Percentiles rank a stretch among this genome's conserved stretches.
These are phyloP conservation scores for Drosophila siamana DNA, from an alignment of 2,888 invertebrate genomes.

Conservation along the genomic window DNA sequence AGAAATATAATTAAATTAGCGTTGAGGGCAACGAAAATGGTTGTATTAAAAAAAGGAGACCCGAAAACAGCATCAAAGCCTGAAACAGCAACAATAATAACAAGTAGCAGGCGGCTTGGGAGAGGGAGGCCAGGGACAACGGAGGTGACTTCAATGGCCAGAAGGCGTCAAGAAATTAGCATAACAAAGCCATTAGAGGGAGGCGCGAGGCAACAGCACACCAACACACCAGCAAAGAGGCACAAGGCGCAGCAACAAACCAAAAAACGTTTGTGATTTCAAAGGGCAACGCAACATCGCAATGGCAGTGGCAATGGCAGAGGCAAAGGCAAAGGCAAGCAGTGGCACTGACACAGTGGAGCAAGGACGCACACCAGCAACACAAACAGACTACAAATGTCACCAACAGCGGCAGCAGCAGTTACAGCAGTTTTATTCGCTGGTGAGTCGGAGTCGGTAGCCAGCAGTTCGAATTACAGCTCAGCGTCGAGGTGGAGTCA, in stretches of 20 bases:
- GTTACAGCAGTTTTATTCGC: constrained; percentile 33
- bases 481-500: neutral
- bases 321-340: constrained; percentile 28
- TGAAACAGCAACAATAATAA: constrained; percentile 33
- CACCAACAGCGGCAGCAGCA: constrained; percentile 40
- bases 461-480: constrained; percentile 5
- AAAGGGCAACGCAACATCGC: constrained; percentile 50
- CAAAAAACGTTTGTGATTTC: constrained; percentile 64
- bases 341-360: constrained; percentile 57
- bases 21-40: constrained; percentile 42
- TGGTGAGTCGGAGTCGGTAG: constrained; percentile 26
- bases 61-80: constrained; percentile 48
- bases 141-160: constrained; percentile 60
- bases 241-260: constrained; percentile 13
- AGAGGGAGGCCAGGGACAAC: constrained; percentile 13
- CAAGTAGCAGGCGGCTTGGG: constrained; percentile 5
- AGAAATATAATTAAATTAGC: constrained; percentile 68
- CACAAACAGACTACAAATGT: constrained; percentile 62
- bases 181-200: constrained; percentile 73
- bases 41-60: constrained; percentile 45
- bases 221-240: neutral
- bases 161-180: constrained; percentile 75
- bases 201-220: constrained; percentile 25
- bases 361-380: constrained; percentile 33
- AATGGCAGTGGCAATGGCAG: constrained; percentile 26